Evolutionary conservation across 2,888 invertebrate species (phyloP), one percentile per base, ranked within the genome.

Genomic region (Drosophila longiperda): DNA sequence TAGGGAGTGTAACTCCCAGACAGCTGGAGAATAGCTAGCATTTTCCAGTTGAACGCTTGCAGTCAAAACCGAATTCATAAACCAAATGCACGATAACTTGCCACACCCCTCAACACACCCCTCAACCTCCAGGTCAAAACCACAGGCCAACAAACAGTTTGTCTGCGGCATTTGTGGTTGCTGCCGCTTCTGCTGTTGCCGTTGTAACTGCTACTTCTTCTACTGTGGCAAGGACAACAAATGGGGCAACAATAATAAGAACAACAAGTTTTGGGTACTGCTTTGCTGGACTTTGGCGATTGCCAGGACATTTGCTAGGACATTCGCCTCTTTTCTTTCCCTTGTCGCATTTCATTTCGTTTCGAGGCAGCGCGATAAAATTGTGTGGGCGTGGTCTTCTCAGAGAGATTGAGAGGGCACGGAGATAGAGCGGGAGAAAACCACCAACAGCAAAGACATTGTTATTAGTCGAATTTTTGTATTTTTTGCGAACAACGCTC

Each of bases 51-150:
- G 82, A 86, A 79, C 79, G 87, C 75, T 73, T 84, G 72, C 77
- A 78, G 75, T 73, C 78, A 79, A 84, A 78, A 79, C 74, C 63
- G 78, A 82, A 86, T 82, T 76, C 86, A 87, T 83, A 87, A 88
- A 86, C 77, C 82, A 73, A 87, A 86, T 63, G 53, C 65, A 75
- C 61, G 79, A 59, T 74, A 70, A 45, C 65, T 32, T 40, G 55
- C 54, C 62, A 50, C 55, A 48, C 63, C 60, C 3, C 45, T 33
- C 4, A 17, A 1, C 36, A 1, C 0, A 3, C 45, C 52, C 3
- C 11, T 20, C 3, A 3, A 2, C 45, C 42, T 11, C 8, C 12
- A 53, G 45, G 54, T 53, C 49, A 45, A 12, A 29, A 32, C 52
- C 55, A 20, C 66, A 50, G 52, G 42, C 69, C 61, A 66, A 58